Percentiles rank a stretch among this genome's conserved stretches.
Conservation (phyloP, 2,797 vertebrate genomes). For the Platyrinchus mystaceus region DNA sequence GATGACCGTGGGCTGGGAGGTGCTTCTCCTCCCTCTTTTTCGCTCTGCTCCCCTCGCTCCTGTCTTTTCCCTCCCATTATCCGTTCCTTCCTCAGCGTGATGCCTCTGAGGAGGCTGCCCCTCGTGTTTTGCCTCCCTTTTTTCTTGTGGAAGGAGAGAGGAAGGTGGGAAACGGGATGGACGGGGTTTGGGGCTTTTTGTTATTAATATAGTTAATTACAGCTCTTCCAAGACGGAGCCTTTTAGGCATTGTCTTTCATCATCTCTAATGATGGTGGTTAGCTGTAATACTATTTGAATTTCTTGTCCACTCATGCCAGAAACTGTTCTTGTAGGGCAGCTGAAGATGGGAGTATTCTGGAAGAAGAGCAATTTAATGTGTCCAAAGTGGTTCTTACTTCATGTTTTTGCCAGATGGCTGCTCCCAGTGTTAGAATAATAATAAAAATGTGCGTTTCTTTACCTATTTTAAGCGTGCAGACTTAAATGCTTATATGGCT, state of each 20-base stretch:
- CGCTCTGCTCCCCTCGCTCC: rapidly evolving
- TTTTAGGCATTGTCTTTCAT: not conserved
- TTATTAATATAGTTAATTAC: not conserved
- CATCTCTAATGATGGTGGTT: not conserved
- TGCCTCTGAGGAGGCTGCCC: not conserved
- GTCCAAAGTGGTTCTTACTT: not conserved
- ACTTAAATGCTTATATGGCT: not conserved
- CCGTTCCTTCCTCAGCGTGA: rapidly evolving
- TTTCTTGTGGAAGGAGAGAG: not conserved
- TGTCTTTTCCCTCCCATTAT: rapidly evolving
- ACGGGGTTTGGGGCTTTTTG: not conserved
- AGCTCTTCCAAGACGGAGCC: not conserved
- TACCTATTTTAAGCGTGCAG: not conserved
- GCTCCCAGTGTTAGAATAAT: not conserved
- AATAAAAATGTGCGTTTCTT: not conserved
- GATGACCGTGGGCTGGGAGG: not conserved
- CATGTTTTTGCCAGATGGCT: not conserved
- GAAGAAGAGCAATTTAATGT: not conserved
- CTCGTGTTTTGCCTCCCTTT: not conserved
- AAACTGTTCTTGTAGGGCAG: not conserved
- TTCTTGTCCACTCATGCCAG: not conserved
- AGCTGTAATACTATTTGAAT: not conserved
- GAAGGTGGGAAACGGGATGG: not conserved
- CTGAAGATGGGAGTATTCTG: not conserved
- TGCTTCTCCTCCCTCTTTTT: not conserved